A percentile compares a stretch with the other conserved stretches of the same genome.
Conservation (phyloP, 1,140 invertebrate genomes). For the Wiebesia pumilae region DNA sequence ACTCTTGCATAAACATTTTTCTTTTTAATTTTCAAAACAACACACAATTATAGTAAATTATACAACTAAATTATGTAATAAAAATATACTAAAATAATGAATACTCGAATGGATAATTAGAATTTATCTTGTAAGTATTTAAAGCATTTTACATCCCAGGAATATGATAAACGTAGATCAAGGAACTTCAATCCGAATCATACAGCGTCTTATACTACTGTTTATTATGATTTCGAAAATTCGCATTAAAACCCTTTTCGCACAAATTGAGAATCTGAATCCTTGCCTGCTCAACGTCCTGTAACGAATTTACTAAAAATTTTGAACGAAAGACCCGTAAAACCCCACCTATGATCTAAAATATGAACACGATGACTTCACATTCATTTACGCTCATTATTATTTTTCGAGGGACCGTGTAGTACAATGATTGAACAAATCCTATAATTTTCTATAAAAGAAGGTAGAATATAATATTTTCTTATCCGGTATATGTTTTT, state of each 20-base stretch:
- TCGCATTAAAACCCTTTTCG: neutral
- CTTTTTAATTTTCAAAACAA: too few species aligned
- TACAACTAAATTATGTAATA: too few species aligned
- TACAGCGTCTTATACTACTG: too few species aligned
- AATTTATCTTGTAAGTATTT: too few species aligned
- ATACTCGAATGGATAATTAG: too few species aligned
- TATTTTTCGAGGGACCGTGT: neutral
- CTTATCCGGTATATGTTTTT: neutral
- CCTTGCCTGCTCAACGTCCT: neutral
- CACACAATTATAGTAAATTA: too few species aligned
- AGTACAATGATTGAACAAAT: neutral
- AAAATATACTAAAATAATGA: too few species aligned
- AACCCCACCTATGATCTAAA: neutral
- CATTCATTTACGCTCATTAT: neutral
- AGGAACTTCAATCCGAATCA: too few species aligned
- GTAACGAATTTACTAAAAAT: neutral
- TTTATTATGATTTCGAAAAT: neutral
- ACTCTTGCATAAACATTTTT: too few species aligned
- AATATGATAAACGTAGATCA: too few species aligned
- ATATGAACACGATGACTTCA: neutral
- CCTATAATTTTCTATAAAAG: constrained; percentile 9
- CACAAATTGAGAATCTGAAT: neutral
- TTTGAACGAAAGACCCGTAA: neutral
- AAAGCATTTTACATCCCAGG: too few species aligned
- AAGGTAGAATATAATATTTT: neutral